Conservation (phyloP, 2,113 vertebrate genomes). For the Myrmophylax atrothorax region DNA sequence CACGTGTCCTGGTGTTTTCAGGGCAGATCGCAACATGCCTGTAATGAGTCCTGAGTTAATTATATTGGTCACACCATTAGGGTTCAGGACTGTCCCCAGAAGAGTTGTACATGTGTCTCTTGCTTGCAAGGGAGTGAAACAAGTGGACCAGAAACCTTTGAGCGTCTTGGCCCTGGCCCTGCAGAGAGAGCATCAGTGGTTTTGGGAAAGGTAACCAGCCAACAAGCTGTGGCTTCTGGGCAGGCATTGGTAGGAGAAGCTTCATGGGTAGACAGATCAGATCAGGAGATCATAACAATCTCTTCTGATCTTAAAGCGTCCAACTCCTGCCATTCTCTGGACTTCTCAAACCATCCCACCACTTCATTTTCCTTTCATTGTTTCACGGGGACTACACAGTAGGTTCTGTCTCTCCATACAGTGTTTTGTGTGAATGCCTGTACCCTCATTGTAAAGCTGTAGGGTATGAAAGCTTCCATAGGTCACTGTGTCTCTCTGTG, state of each 20-base stretch:
- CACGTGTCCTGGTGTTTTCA: background rate
- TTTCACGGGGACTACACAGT: background rate
- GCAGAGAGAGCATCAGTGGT: accelerated
- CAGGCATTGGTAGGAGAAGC: background rate
- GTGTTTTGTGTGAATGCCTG: accelerated
- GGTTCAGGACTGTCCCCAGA: background rate
- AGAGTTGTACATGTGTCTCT: background rate
- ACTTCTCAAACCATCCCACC: background rate
- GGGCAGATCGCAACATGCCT: background rate
- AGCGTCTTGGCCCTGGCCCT: background rate
- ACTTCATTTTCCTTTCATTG: background rate
- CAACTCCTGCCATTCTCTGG: background rate
- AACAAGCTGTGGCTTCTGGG: background rate
- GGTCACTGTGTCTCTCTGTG: background rate
- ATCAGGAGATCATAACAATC: background rate
- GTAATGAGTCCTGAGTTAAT: background rate
- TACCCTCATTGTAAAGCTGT: background rate
- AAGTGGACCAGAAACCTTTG: background rate
- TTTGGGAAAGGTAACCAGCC: background rate
- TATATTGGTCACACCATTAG: background rate
- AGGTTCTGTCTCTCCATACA: accelerated
- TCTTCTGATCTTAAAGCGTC: background rate
- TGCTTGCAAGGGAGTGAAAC: background rate
- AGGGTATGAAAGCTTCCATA: background rate
- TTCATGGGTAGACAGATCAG: background rate